phyloP scores from a whole-genome alignment of 1,140 invertebrate genomes.

The Zaprionus kolodkinae region DNA sequence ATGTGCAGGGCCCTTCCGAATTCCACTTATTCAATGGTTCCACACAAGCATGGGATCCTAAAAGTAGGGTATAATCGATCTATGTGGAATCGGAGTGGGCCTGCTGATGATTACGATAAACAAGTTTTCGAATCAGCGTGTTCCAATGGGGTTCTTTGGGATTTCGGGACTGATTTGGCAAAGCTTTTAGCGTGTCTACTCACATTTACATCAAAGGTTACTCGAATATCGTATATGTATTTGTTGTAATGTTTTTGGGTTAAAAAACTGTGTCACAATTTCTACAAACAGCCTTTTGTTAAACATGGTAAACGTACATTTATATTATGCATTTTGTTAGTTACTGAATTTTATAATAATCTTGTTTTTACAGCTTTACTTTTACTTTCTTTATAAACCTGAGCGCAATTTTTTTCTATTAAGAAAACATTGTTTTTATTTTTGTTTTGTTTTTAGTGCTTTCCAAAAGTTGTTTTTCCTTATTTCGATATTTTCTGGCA shows the following conservation, averaged over 20 bases:
- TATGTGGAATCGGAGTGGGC: not conserved
- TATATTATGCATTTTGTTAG: conserved; percentile 37
- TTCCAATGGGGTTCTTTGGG: not conserved
- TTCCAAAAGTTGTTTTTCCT: conserved; percentile 36
- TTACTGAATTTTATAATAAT: conserved; percentile 39
- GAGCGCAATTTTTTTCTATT: conserved; percentile 71
- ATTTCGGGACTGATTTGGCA: not conserved
- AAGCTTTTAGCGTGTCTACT: conserved; percentile 41
- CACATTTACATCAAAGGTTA: conserved; percentile 45
- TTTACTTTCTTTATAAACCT: conserved; percentile 68
- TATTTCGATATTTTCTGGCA: conserved; percentile 25
- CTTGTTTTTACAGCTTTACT: conserved; percentile 39
- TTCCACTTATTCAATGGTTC: not conserved
- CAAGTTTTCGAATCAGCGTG: not conserved
- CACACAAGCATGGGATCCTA: conserved; percentile 6
- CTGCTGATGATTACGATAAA: not conserved
- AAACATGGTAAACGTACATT: conserved; percentile 77
- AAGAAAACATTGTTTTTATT: conserved; percentile 30
- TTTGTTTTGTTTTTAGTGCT: conserved; percentile 23
- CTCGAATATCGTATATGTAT: conserved; percentile 17
- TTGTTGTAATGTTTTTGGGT: conserved; percentile 38
- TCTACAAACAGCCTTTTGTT: conserved; percentile 83
- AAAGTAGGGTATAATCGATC: conserved; percentile 1
- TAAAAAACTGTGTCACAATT: conserved; percentile 83
- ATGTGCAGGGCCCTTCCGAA: not conserved